These are phyloP conservation scores for Enteromius argenteus DNA, from an alignment of 2,797 vertebrate species.

Conservation along the genomic window DNA sequence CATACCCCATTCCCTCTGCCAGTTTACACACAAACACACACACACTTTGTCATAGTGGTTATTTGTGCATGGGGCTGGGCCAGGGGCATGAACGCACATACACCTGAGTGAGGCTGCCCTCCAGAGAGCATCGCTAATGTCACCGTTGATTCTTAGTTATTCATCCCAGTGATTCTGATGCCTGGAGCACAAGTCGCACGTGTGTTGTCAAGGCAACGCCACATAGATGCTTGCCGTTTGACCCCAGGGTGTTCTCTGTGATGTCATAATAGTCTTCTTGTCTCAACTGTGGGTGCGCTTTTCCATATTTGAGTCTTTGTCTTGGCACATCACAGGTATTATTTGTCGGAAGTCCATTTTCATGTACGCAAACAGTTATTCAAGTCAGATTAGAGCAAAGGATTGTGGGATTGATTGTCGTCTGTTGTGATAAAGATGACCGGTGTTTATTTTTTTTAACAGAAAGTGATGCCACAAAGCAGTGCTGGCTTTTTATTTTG, in stretches of 20 bases:
- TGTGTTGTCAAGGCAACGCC: conserved; percentile 59
- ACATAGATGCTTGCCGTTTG: conserved; percentile 55
- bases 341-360: background rate
- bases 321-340: conserved; percentile 10
- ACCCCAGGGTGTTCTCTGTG: conserved; percentile 55
- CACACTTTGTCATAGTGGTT: conserved; percentile 53
- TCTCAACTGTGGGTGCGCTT: conserved; percentile 34
- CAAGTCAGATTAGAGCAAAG: background rate
- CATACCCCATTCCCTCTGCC: conserved; percentile 30
- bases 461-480: background rate
- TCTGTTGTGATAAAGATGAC: background rate
- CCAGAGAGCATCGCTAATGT: conserved; percentile 77
- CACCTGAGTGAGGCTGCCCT: conserved; percentile 77
- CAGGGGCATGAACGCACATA: conserved; percentile 61
- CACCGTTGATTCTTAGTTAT: conserved; percentile 80
- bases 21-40: conserved; percentile 18
- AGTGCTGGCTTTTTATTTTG: background rate
- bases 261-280: conserved; percentile 53
- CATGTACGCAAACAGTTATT: background rate
- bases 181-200: conserved; percentile 59
- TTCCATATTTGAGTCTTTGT: conserved; percentile 14
- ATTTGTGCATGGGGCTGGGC: conserved; percentile 60
- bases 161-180: conserved; percentile 70
- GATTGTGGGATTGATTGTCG: background rate
- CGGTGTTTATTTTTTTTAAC: background rate